Evolutionary conservation across 2,797 vertebrate species (phyloP).

Genomic region (Lycodopsis pacificus): DNA sequence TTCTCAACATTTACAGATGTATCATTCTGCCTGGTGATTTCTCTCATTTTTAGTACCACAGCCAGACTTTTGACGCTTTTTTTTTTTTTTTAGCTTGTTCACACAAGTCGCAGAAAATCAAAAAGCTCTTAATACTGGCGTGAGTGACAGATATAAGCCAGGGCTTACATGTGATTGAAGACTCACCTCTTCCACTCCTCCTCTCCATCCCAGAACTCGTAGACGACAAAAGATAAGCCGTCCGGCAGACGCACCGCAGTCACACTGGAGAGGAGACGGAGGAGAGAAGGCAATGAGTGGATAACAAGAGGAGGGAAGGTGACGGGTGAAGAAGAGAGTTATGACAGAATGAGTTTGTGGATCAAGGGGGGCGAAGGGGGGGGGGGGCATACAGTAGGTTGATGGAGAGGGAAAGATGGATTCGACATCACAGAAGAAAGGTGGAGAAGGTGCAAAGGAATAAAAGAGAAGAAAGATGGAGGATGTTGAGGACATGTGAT

Average conservation of each 20-base stretch:
- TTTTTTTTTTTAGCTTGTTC: not conserved
- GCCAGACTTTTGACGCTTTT: not conserved
- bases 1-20: conserved; percentile 12
- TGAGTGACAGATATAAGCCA: not conserved
- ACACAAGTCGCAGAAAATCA: not conserved
- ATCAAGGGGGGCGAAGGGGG: not conserved
- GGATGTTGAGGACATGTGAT: not conserved
- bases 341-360: not conserved
- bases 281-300: conserved; percentile 15
- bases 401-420: not conserved
- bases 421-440: not conserved
- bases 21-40: conserved; percentile 11
- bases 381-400: not conserved
- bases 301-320: conserved; percentile 29
- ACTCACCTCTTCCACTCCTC: conserved; percentile 95
- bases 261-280: conserved; percentile 79
- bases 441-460: conserved; percentile 21
- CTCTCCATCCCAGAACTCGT: conserved; percentile 98
- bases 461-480: not conserved
- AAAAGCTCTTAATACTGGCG: not conserved
- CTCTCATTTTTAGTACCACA: not conserved
- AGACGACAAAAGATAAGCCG: conserved; percentile 93
- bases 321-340: not conserved
- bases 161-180: conserved; percentile 8
- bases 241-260: conserved; percentile 92